Evolutionary conservation across 2,888 invertebrate genomes (phyloP), one percentile per base, ranked within the genome.

Genomic region (Miltochrista miniata): DNA sequence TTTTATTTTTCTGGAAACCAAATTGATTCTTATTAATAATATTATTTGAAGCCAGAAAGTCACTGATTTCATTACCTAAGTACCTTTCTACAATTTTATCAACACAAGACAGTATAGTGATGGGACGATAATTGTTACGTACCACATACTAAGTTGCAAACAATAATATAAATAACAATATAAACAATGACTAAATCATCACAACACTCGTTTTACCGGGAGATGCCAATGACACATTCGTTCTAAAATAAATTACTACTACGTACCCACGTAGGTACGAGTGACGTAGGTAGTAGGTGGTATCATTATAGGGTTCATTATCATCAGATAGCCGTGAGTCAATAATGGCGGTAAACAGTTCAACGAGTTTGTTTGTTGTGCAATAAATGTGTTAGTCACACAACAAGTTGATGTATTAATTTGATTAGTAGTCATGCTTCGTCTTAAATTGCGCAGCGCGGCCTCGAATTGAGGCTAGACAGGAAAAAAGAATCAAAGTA

Each of bases 251-350:
- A 18, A 18, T n/a, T n/a, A n/a, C 7, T 18, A 11, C 2, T 12
- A 45, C 48, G 56, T 24, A 4, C 5, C 18, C 5, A 49, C 45
- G 40, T 40, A 12, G 14, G 12, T 38, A 9, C 31, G 3, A 39
- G 7, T 35, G 12, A 30, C 36, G 33, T 31, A 31, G 2, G 8
- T 11, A 31, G 31, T 31, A 31, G 31, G 31, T 18, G 15, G 24
- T 10, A 24, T 5, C 18, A 11, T 12, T n/a, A n/a, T n/a, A n/a
- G 9, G 15, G 4, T 1, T 13, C 30, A 13, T 12, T n/a, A 13
- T 34, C 29, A 13, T 24, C 7, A 44, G 18, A 40, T 40, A 24
- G 9, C 29, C 40, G n/a, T 30, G 40, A 41, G 30, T 41, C 40
- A 41, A 13, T 24, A 1, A 7, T 30, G 40, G 30, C 12, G 30